Conservation (phyloP, 2,797 vertebrate species). For the Pseudopleuronectes americanus region DNA sequence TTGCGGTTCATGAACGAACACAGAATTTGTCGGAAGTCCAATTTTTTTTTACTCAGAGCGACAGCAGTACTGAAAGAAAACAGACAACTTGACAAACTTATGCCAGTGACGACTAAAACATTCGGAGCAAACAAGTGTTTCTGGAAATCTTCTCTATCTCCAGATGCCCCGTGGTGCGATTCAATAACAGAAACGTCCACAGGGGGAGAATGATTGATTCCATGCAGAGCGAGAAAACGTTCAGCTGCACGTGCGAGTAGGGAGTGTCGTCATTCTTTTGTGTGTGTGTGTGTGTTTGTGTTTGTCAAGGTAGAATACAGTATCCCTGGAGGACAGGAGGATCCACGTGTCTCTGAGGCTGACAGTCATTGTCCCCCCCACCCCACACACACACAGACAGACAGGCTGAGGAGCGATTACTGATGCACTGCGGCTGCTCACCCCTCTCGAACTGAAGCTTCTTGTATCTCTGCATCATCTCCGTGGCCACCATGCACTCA, state of each 20-base stretch:
- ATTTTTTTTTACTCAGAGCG: no score
- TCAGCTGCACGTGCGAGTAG: constrained; percentile 27
- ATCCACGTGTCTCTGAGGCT: constrained; percentile 33
- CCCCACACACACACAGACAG: constrained; percentile 3
- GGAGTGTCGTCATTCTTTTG: constrained; percentile 38
- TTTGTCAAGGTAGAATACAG: constrained; percentile 30
- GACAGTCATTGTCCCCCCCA: constrained; percentile 18
- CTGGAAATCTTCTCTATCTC: constrained; percentile 5
- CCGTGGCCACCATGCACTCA: constrained; percentile 96
- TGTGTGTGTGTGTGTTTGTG: constrained; percentile 12
- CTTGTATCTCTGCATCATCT: constrained; percentile 97
- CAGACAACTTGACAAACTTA: neutral
- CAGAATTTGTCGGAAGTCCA: no score
- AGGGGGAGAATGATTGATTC: constrained; percentile 27
- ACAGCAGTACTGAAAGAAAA: constrained; percentile 1
- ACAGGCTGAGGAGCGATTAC: neutral
- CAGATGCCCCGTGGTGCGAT: constrained; percentile 11
- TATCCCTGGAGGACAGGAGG: constrained; percentile 18
- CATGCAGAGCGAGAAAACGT: constrained; percentile 16
- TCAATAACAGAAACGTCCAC: constrained; percentile 21
- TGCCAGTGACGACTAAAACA: neutral
- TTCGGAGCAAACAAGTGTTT: neutral
- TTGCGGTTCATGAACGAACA: neutral
- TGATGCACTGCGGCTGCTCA: constrained; percentile 69
- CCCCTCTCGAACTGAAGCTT: constrained; percentile 98